Evolutionary conservation across 2,888 invertebrate genomes (phyloP), one percentile per base, ranked within the genome.

Genomic region (Melipona bicolor): DNA sequence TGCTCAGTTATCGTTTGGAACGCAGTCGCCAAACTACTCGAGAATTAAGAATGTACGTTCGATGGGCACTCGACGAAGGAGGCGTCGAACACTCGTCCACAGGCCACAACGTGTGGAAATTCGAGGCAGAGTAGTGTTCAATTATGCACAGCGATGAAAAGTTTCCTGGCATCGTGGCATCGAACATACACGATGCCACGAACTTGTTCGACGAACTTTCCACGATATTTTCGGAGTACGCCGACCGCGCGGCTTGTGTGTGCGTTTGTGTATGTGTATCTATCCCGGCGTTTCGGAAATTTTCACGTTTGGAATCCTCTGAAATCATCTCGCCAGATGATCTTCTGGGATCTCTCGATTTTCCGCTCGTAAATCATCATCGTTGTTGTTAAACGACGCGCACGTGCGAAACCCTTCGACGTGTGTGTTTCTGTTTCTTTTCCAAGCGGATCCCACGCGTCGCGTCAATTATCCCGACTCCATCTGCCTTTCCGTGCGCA

Each of bases 321-420:
- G 27, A 77, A 56, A 43, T 43, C 68, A 17, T 32, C 21, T 32
- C 50, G 5, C 9, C 36, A 21, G 27, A 15, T 13, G 61, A 11
- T 43, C 43, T 43, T 43, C 43, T 11, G 43, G 1, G 52, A 52
- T 74, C 36, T 50, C 65, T 43, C 43, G 43, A 67, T 50, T 61
- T 67, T 43, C 36, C 21, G 27, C 61, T 50, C 74, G 56, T 61
- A 67, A 79, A 79, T 79, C 67, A 67, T 67, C 52, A 36, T 61
- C 65, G 50, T 13, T 65, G 50, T 4, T 65, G 74, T 17, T 32
- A n/a, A 52, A 19, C n/a, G 17, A 11, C 1, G 62, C 49, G 69
- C 69, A 56, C 56, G 65, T 56, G 54, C 54, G 17, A 27, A 64
- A 54, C 43, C 56, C 17, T 17, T 74, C 21, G 24, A 54, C 43